A percentile compares a stretch with the other conserved stretches of the same genome.
Conservation (phyloP, 2,113 vertebrate genomes). For the Epinephelus moara region DNA sequence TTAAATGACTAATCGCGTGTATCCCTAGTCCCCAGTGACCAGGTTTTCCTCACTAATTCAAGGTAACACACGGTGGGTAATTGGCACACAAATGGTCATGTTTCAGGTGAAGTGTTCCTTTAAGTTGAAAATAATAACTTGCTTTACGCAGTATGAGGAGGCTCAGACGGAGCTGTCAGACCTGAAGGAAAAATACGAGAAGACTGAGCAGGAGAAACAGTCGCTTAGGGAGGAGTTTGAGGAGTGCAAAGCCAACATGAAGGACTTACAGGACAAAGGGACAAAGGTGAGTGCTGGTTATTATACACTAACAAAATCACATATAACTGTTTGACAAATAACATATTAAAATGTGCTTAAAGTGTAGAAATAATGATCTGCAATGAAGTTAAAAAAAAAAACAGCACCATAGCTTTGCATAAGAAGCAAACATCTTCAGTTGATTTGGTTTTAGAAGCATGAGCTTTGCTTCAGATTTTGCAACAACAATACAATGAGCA, state of each 20-base stretch:
- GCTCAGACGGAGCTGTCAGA: conserved; percentile 90
- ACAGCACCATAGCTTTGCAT: neutral
- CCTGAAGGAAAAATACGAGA: conserved; percentile 90
- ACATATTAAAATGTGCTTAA: neutral
- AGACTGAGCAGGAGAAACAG: conserved; percentile 92
- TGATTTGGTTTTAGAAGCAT: conserved; percentile 32
- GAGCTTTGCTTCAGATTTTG: conserved; percentile 45
- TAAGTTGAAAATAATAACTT: neutral
- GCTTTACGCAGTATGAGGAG: conserved; percentile 87
- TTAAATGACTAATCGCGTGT: no score
- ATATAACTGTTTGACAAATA: neutral
- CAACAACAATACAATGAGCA: neutral
- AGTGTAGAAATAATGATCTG: conserved; percentile 9
- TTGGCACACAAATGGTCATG: no score
- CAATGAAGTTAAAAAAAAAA: neutral
- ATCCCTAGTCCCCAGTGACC: no score
- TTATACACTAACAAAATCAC: neutral
- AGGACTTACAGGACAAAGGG: conserved; percentile 93
- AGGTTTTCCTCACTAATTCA: no score
- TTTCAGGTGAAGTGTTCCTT: no score
- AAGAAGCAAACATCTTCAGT: conserved; percentile 14
- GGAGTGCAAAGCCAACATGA: conserved; percentile 93
- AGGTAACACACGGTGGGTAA: no score
- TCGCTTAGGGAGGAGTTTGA: conserved; percentile 90
- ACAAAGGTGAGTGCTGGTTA: conserved; percentile 88